These are phyloP conservation scores for Catamblyrhynchus diadema DNA, from an alignment of 2,797 vertebrate genomes.

Conservation along the genomic window DNA sequence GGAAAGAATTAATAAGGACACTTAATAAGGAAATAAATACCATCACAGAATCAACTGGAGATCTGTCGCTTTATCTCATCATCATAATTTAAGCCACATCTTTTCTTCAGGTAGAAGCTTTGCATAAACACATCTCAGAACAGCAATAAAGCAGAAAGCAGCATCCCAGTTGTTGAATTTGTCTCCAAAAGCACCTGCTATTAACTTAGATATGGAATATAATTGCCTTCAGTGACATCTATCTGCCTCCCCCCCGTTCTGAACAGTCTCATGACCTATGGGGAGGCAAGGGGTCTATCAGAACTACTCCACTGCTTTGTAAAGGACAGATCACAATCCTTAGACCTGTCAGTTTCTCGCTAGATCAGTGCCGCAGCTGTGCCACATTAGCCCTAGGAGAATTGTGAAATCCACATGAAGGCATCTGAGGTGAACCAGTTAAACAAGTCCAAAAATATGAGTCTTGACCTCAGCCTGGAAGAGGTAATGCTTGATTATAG, in stretches of 20 bases:
- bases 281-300: not conserved
- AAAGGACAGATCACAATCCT: not conserved
- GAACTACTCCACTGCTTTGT: not conserved
- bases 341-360: not conserved
- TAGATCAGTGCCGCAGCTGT: not conserved
- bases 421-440: not conserved
- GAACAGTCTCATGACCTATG: not conserved
- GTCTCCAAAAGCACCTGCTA: not conserved
- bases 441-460: not conserved
- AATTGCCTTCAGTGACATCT: not conserved
- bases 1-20: not conserved
- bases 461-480: not conserved
- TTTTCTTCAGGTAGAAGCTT: not conserved
- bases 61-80: not conserved
- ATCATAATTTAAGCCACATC: not conserved
- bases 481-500: not conserved
- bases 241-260: not conserved
- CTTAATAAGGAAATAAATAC: not conserved
- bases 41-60: not conserved
- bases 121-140: not conserved
- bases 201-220: not conserved
- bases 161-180: not conserved
- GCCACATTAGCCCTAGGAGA: not conserved
- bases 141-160: not conserved
- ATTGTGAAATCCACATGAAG: not conserved